Evolutionary conservation across 2,888 invertebrate species (phyloP).

Genomic region (Stenodema calcarata): DNA sequence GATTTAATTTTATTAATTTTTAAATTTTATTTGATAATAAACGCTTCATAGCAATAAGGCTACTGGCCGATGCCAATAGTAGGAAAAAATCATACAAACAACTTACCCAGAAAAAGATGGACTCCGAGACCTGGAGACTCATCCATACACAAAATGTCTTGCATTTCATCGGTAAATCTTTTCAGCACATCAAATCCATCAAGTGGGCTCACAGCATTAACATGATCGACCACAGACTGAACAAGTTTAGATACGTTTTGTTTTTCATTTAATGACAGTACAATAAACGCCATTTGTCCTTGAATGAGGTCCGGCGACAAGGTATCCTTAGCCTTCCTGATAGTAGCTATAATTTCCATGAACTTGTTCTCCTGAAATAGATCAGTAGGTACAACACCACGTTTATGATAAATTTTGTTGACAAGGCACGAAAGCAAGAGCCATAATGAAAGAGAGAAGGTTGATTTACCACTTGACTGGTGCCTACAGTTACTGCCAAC

Average conservation of each 20-base stretch:
- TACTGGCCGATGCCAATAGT: too few relatives aligned
- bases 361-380: constrained; percentile 51
- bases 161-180: constrained; percentile 60
- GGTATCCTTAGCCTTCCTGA: constrained; percentile 10
- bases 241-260: background rate
- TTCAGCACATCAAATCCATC: constrained; percentile 59
- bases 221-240: constrained; percentile 15
- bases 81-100: background rate
- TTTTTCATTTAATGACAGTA: background rate
- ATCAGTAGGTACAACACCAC: background rate
- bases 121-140: constrained; percentile 59
- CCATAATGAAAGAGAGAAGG: too few relatives aligned
- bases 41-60: too few relatives aligned
- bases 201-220: constrained; percentile 26
- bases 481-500: constrained; percentile 62
- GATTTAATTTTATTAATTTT: too few relatives aligned
- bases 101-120: constrained; percentile 54
- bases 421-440: too few relatives aligned
- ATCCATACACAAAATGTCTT: constrained; percentile 61
- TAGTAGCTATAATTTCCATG: constrained; percentile 41
- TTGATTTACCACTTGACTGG: constrained; percentile 61
- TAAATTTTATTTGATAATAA: too few relatives aligned
- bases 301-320: constrained; percentile 14
- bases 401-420: background rate
- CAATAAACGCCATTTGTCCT: constrained; percentile 40